These are phyloP conservation scores for Emydocephalus ijimae DNA, from an alignment of 2,113 vertebrate genomes.

Conservation along the genomic window DNA sequence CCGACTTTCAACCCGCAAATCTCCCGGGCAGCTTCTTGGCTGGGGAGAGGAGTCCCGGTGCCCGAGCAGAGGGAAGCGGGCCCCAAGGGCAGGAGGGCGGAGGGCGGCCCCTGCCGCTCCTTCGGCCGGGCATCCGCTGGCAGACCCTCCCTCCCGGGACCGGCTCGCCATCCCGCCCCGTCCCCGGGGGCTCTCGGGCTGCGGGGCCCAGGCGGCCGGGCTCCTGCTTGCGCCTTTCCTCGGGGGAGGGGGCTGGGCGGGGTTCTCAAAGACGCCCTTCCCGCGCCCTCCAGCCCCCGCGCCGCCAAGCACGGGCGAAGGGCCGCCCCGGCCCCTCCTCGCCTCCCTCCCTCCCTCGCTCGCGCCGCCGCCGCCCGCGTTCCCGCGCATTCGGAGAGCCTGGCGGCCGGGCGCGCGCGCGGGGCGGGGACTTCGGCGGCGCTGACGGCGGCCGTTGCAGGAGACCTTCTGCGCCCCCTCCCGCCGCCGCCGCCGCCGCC, in stretches of 20 bases:
- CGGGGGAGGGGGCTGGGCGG: not conserved
- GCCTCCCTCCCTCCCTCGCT: no score
- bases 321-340: not conserved
- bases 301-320: not conserved
- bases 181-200: not conserved
- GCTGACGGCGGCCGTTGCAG: not conserved
- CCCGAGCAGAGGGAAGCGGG: not conserved
- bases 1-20: not conserved
- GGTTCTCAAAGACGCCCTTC: not conserved
- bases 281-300: not conserved
- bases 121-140: not conserved
- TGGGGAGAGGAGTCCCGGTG: not conserved
- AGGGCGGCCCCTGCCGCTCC: no score
- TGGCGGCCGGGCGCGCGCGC: not conserved
- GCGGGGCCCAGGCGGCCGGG: not conserved
- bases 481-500: not conserved
- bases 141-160: rapidly evolving
- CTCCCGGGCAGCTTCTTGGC: not conserved
- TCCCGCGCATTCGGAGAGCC: not conserved
- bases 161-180: no score
- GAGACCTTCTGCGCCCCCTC: constrained; percentile 19
- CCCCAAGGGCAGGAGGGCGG: not conserved
- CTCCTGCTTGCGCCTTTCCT: not conserved
- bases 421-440: not conserved
- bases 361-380: not conserved